These are phyloP conservation scores for Fregetta grallaria DNA, from an alignment of 2,113 vertebrate species.

Conservation along the genomic window DNA sequence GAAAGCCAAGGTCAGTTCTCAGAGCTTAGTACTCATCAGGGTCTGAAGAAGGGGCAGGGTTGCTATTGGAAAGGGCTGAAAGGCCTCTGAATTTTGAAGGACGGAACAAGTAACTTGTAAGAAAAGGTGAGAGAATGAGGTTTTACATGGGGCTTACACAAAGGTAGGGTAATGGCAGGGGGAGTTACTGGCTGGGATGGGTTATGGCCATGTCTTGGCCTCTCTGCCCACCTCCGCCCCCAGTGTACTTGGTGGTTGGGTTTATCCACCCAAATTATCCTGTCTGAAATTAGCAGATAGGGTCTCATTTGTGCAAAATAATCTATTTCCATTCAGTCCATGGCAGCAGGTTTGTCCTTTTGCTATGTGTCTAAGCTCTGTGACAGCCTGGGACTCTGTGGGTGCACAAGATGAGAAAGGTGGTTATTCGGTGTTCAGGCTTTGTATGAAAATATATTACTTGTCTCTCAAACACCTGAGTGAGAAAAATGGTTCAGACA, in stretches of 20 bases:
- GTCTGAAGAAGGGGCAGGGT: neutral
- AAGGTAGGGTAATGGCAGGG: accelerated
- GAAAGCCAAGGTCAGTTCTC: neutral
- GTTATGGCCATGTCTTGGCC: neutral
- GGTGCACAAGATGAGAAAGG: neutral
- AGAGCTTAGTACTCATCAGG: neutral
- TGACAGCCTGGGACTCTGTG: neutral
- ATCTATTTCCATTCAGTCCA: neutral
- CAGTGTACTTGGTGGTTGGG: neutral
- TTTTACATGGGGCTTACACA: neutral
- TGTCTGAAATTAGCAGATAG: neutral
- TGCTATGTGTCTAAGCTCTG: neutral
- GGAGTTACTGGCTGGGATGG: neutral
- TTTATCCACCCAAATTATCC: neutral
- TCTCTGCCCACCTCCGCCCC: neutral
- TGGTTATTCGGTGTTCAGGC: neutral
- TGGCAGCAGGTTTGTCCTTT: neutral
- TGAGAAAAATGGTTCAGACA: neutral
- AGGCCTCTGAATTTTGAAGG: neutral
- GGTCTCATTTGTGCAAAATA: neutral
- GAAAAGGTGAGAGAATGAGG: neutral
- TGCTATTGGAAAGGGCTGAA: neutral
- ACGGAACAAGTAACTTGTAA: neutral
- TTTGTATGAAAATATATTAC: neutral
- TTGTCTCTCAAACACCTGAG: neutral